Conservation (phyloP, 2,797 vertebrate species). For the Anabacerthia variegaticeps region DNA sequence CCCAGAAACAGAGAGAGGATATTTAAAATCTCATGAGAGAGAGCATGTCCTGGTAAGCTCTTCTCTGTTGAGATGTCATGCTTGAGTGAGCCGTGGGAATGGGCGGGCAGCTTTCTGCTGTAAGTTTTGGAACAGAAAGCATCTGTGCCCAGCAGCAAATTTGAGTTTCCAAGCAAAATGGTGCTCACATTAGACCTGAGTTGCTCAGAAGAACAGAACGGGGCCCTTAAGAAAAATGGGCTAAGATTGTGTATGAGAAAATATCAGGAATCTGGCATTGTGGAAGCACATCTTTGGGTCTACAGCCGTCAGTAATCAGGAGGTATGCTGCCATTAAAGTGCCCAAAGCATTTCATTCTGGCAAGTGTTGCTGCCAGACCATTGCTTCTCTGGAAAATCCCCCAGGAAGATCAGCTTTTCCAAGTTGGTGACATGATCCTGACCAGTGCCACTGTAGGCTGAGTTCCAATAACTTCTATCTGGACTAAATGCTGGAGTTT, state of each 20-base stretch:
- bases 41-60: not conserved
- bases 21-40: not conserved
- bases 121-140: not conserved
- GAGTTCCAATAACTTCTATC: not conserved
- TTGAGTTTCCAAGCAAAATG: not conserved
- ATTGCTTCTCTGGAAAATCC: not conserved
- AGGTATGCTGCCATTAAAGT: not conserved
- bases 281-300: not conserved
- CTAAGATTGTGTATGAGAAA: not conserved
- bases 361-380: not conserved
- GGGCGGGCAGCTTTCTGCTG: not conserved
- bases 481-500: not conserved
- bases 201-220: not conserved
- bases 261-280: not conserved
- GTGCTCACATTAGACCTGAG: not conserved
- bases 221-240: not conserved
- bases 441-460: not conserved
- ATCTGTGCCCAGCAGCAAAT: not conserved
- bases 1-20: not conserved
- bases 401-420: not conserved
- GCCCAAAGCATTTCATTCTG: not conserved
- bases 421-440: fast-evolving
- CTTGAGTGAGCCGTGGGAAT: not conserved
- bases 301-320: not conserved
- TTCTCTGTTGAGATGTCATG: not conserved